phyloP scores from a whole-genome alignment of 1,140 invertebrate genomes.

The Drosophila murphyi region DNA sequence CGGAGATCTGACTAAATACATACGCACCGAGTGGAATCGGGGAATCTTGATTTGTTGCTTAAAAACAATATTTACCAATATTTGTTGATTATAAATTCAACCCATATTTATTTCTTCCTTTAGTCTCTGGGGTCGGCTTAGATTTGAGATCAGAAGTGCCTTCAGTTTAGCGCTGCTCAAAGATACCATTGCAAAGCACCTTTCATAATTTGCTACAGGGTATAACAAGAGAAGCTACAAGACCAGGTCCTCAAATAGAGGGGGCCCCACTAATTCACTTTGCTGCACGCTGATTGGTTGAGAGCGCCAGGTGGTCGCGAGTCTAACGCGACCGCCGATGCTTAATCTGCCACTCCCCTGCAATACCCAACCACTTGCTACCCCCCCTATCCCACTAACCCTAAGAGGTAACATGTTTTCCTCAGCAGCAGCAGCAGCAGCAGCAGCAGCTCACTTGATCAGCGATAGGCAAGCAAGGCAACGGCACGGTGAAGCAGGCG shows the following conservation, averaged over 20 bases:
- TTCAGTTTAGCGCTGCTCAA: background rate
- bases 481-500: slow-evolving; percentile 7
- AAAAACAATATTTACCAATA: too few species aligned
- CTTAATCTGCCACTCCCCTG: slow-evolving; percentile 64
- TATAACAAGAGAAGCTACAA: slow-evolving; percentile 1
- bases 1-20: too few species aligned
- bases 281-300: slow-evolving; percentile 65
- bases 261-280: slow-evolving; percentile 70
- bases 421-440: background rate
- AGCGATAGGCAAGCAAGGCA: slow-evolving; percentile 4
- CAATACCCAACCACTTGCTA: background rate
- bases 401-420: slow-evolving; percentile 46
- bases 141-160: too few species aligned
- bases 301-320: slow-evolving; percentile 75
- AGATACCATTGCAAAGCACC: background rate
- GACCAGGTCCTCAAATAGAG: slow-evolving; percentile 29
- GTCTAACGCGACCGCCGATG: slow-evolving; percentile 63
- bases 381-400: background rate
- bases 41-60: too few species aligned
- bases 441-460: slow-evolving; percentile 10
- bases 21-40: too few species aligned
- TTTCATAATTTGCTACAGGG: background rate
- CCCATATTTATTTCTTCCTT: too few species aligned
- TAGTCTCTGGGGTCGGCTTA: too few species aligned
- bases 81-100: too few species aligned